phyloP scores from a whole-genome alignment of 2,113 vertebrate species.

The Lutjanus erythropterus region DNA sequence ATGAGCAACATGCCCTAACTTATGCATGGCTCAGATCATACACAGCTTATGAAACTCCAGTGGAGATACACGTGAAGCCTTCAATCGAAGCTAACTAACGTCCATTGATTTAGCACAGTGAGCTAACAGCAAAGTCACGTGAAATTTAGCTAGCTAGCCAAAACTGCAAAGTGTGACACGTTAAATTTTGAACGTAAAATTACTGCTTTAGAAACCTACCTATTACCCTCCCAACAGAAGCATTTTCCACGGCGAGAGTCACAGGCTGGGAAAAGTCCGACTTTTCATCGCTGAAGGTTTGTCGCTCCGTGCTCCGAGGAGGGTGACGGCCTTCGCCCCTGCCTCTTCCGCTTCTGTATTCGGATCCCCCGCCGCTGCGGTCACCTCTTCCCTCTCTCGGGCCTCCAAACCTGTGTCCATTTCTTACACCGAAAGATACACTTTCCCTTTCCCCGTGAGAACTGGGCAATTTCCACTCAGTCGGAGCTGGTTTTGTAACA shows the following conservation, averaged over 20 bases:
- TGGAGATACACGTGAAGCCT: neutral
- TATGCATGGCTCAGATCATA: too few species aligned
- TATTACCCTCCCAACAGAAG: constrained; percentile 86
- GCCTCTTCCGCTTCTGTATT: neutral
- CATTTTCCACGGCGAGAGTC: constrained; percentile 82
- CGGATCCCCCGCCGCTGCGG: neutral
- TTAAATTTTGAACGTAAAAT: neutral
- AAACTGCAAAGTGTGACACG: neutral
- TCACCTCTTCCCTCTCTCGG: neutral
- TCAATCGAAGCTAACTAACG: neutral
- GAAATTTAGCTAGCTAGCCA: neutral
- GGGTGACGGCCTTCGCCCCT: neutral
- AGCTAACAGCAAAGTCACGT: neutral
- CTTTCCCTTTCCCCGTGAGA: neutral
- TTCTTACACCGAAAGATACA: constrained; percentile 29
- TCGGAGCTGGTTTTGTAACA: accelerated
- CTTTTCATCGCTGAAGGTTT: neutral
- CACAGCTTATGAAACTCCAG: too few species aligned
- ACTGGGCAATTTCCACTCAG: neutral
- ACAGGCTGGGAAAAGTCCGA: constrained; percentile 47
- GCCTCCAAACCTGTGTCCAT: constrained; percentile 4
- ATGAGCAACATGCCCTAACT: too few species aligned
- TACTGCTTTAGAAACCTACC: constrained; percentile 75
- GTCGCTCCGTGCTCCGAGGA: neutral
- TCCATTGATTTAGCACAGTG: neutral